Conservation (phyloP, 1,140 invertebrate species). For the Megathymus violae region DNA sequence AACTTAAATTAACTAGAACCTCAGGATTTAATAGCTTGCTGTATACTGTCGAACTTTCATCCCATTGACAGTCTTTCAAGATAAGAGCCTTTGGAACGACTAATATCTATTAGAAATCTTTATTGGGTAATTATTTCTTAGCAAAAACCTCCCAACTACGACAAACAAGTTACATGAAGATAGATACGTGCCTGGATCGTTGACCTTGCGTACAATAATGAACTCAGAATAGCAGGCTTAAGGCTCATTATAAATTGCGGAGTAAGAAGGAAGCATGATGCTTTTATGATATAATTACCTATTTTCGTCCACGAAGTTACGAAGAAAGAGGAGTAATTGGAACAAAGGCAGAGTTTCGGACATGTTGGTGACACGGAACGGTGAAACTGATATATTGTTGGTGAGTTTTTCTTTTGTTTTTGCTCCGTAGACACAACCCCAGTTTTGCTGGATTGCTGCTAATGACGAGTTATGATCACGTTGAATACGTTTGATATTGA, state of each 20-base stretch:
- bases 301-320: conserved; percentile 31
- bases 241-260: not conserved
- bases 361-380: conserved; percentile 29
- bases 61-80: conserved; percentile 9
- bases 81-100: conserved; percentile 31
- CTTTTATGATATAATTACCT: conserved; percentile 31
- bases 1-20: too few species aligned
- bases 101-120: conserved; percentile 36
- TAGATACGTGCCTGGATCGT: conserved; percentile 7
- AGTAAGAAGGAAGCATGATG: conserved; percentile 8
- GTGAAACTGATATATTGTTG: conserved; percentile 30
- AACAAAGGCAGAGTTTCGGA: conserved; percentile 31
- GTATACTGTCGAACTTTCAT: conserved; percentile 9
- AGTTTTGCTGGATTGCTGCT: not conserved
- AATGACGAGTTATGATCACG: conserved; percentile 26
- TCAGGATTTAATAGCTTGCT: conserved; percentile 1
- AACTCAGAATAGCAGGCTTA: not conserved
- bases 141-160: conserved; percentile 26
- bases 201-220: not conserved
- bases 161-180: conserved; percentile 22
- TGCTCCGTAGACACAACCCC: not conserved
- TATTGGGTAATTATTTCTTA: conserved; percentile 41
- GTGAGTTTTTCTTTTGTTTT: conserved; percentile 31
- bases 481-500: not conserved
- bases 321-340: conserved; percentile 30